phyloP scores from a whole-genome alignment of 2,113 vertebrate species.

The Pedetes capensis region DNA sequence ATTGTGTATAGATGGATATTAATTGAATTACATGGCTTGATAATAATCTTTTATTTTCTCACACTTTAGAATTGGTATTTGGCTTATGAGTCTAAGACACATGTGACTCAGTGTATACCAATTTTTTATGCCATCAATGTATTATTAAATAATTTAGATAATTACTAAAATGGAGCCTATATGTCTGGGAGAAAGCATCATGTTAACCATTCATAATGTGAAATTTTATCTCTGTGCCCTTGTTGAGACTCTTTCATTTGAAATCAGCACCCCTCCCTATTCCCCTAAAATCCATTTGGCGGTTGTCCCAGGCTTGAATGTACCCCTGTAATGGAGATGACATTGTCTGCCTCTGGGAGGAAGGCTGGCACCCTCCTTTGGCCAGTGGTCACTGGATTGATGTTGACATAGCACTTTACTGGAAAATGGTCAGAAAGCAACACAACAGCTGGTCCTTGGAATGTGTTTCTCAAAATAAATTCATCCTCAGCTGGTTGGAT shows the following conservation, averaged over 20 bases:
- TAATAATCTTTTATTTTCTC: slow-evolving; percentile 6
- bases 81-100: neutral
- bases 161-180: neutral
- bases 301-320: neutral
- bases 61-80: neutral
- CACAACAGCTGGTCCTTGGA: neutral
- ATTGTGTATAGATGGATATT: neutral
- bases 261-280: neutral
- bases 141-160: neutral
- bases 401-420: slow-evolving; percentile 47
- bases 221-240: neutral
- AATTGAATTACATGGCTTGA: neutral
- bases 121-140: neutral
- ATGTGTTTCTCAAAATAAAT: slow-evolving; percentile 42
- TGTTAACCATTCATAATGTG: neutral
- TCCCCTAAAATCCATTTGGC: neutral
- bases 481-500: neutral
- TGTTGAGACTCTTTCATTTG: neutral
- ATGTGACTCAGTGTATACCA: neutral
- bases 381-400: neutral
- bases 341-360: neutral
- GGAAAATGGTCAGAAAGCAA: slow-evolving; percentile 20
- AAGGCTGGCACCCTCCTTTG: neutral
- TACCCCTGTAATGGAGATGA: neutral
- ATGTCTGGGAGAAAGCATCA: neutral